Percentiles rank a stretch among this genome's conserved stretches.
These are phyloP conservation scores for Anas platyrhynchos DNA, from an alignment of 2,113 vertebrate species.

Conservation along the genomic window DNA sequence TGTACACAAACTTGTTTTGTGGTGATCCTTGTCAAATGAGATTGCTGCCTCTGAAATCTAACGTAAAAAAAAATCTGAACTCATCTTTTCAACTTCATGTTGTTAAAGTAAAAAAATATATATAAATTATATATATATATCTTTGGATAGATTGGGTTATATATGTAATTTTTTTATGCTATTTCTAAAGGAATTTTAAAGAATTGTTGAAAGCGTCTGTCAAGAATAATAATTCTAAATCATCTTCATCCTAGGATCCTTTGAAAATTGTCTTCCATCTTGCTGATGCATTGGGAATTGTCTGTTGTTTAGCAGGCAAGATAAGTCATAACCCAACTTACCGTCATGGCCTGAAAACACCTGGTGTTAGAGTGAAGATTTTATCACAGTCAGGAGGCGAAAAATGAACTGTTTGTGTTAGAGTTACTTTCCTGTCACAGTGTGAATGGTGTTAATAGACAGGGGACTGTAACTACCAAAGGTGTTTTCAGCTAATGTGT, in stretches of 20 bases:
- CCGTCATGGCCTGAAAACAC: neutral
- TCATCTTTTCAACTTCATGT: neutral
- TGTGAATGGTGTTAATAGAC: constrained; percentile 9
- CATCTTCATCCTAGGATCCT: neutral
- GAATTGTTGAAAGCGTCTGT: neutral
- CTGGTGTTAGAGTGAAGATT: neutral
- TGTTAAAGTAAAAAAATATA: neutral
- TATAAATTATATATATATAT: no score
- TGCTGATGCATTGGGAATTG: neutral
- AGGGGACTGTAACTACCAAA: neutral
- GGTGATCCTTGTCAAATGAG: neutral
- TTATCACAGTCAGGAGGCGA: neutral
- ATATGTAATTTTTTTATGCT: neutral
- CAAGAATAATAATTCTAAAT: neutral
- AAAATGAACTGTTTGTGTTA: constrained; percentile 34
- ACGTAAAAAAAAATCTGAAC: neutral
- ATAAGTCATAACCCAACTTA: neutral
- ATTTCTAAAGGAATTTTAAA: neutral
- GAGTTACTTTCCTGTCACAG: neutral
- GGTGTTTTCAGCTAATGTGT: neutral
- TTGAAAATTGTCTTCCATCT: neutral
- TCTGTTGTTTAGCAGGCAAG: neutral
- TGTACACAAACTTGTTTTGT: neutral
- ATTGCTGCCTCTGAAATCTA: neutral
- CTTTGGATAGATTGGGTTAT: neutral